These are phyloP conservation scores for Neotoma lepida DNA, from an alignment of 2,113 vertebrate species.

Conservation along the genomic window DNA sequence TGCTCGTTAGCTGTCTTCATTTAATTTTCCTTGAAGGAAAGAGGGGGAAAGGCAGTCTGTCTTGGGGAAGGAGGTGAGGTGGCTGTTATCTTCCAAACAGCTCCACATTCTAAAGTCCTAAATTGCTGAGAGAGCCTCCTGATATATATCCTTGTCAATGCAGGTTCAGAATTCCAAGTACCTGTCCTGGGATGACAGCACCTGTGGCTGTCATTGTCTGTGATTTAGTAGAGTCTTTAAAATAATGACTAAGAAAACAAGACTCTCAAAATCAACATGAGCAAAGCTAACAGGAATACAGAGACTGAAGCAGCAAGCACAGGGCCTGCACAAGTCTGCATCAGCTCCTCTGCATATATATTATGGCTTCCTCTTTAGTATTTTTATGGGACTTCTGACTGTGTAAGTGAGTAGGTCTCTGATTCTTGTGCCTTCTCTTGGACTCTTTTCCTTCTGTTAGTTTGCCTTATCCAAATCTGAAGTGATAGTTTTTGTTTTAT, in stretches of 20 bases:
- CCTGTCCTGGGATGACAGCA: not conserved
- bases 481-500: not conserved
- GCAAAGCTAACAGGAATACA: not conserved
- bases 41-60: constrained; percentile 47
- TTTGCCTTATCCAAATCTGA: not conserved
- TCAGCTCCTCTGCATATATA: no score
- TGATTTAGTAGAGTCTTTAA: constrained; percentile 50
- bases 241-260: constrained; percentile 50
- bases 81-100: constrained; percentile 7
- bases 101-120: not conserved
- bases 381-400: not conserved
- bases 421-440: not conserved
- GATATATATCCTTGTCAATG: not conserved
- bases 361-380: not conserved
- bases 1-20: constrained; percentile 83
- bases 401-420: not conserved
- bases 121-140: not conserved
- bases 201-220: not conserved
- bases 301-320: not conserved
- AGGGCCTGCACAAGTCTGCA: not conserved
- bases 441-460: not conserved
- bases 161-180: not conserved
- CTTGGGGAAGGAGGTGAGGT: not conserved
- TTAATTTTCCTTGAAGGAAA: constrained; percentile 80
- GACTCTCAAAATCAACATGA: not conserved